Conservation (phyloP, 2,888 invertebrate species). For the Drosophila mercatorum region DNA sequence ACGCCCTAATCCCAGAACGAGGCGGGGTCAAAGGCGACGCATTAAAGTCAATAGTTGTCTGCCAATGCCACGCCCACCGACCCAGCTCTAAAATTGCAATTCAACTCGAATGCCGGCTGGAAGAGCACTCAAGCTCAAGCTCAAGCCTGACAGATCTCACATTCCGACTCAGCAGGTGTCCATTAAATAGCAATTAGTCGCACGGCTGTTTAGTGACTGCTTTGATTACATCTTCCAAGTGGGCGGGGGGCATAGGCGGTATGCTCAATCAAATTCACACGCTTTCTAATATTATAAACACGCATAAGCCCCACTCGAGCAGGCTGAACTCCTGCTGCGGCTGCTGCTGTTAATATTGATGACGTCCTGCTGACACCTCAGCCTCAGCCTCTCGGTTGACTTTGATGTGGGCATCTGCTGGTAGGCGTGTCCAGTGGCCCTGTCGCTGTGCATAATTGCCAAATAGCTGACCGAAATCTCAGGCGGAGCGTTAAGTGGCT, state of each 20-base stretch:
- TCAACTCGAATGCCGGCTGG: slow-evolving; percentile 1
- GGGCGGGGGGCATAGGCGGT: slow-evolving; percentile 25
- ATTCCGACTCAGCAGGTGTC: slow-evolving; percentile 50
- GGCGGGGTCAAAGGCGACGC: slow-evolving; percentile 32
- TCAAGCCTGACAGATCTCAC: slow-evolving; percentile 32
- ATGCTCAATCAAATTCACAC: slow-evolving; percentile 68
- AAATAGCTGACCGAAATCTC: slow-evolving; percentile 57
- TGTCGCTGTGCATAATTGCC: slow-evolving; percentile 68
- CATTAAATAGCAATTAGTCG: slow-evolving; percentile 71
- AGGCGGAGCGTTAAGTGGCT: slow-evolving; percentile 51
- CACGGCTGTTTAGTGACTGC: slow-evolving; percentile 54
- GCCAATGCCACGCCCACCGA: slow-evolving; percentile 15
- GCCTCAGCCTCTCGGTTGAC: slow-evolving; percentile 36
- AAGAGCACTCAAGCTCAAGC: slow-evolving; percentile 7
- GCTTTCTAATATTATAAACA: slow-evolving; percentile 70
- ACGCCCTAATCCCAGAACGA: slow-evolving; percentile 39
- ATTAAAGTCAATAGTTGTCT: slow-evolving; percentile 33
- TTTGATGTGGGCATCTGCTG: slow-evolving; percentile 60
- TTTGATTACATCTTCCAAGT: slow-evolving; percentile 43
- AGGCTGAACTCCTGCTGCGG: slow-evolving; percentile 26
- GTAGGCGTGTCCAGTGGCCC: slow-evolving; percentile 38
- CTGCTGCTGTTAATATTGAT: slow-evolving; percentile 21
- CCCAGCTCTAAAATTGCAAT: slow-evolving; percentile 6
- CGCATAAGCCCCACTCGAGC: slow-evolving; percentile 9
- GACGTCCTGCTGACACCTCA: slow-evolving; percentile 71